Evolutionary conservation across 1,140 invertebrate species (phyloP).

Genomic region (Pseudomyrmex sp.): DNA sequence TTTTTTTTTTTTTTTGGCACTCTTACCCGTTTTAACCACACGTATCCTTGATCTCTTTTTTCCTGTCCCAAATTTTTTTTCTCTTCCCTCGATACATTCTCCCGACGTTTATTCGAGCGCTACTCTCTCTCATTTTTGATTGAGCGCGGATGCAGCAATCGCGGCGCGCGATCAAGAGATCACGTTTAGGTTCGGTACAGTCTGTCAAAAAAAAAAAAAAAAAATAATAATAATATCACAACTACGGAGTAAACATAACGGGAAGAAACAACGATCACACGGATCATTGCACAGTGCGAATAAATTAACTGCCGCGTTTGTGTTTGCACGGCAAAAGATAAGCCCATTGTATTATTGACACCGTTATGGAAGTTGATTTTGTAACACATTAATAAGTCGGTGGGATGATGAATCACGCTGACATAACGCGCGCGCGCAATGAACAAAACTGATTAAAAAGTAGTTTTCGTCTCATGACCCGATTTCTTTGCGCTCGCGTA

Average conservation of each 20-base stretch:
- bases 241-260: no score
- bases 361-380: constrained; percentile 53
- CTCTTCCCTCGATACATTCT: not conserved
- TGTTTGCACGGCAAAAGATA: no score
- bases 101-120: constrained; percentile 24
- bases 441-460: constrained; percentile 39
- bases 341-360: constrained; percentile 23
- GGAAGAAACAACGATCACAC: not conserved
- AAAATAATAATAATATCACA: constrained; percentile 1
- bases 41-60: not conserved
- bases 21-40: not conserved
- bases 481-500: constrained; percentile 28
- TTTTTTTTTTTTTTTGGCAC: not conserved
- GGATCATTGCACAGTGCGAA: not conserved
- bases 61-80: no score
- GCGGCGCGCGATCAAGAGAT: no score
- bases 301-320: not conserved
- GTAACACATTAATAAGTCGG: constrained; percentile 7
- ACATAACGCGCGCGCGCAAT: not conserved
- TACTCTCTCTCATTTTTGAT: constrained; percentile 39
- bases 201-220: not conserved
- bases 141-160: not conserved
- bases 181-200: no score
- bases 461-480: constrained; percentile 52
- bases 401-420: constrained; percentile 3